Evolutionary conservation across 1,140 invertebrate genomes (phyloP).

Genomic region (Drosophila triauraria): DNA sequence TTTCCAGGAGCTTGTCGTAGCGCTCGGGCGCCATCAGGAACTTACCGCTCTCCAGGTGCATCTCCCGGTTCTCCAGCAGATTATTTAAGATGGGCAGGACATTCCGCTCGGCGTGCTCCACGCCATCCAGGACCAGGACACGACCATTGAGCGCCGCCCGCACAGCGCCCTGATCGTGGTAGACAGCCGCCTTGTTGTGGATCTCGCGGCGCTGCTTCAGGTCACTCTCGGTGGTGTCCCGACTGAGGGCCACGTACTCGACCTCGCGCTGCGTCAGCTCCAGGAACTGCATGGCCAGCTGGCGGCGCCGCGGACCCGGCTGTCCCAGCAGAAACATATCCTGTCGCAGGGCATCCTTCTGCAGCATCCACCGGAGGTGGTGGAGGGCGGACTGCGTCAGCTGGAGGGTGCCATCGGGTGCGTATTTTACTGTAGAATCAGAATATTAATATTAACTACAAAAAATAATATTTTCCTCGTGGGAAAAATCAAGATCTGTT

Average conservation of each 20-base stretch:
- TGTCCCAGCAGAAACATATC: conserved; percentile 98
- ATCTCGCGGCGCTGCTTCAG: conserved; percentile 98
- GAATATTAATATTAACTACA: neutral
- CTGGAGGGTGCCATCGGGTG: conserved; percentile 84
- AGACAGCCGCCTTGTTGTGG: conserved; percentile 92
- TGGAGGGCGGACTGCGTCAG: conserved; percentile 91
- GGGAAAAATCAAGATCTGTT: conserved; percentile 23
- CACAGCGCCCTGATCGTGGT: conserved; percentile 98
- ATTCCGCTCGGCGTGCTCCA: conserved; percentile 99
- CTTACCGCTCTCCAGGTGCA: conserved; percentile 98
- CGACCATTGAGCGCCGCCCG: conserved; percentile 95
- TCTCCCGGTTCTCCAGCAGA: conserved; percentile 98
- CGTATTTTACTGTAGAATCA: conserved; percentile 85
- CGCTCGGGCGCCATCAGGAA: conserved; percentile 94
- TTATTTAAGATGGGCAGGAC: conserved; percentile 99
- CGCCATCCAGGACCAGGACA: conserved; percentile 97
- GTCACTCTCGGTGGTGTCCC: conserved; percentile 98
- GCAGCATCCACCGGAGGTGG: conserved; percentile 97
- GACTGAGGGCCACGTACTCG: conserved; percentile 96
- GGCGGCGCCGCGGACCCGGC: conserved; percentile 91
- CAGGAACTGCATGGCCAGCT: conserved; percentile 94
- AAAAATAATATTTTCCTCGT: conserved; percentile 2
- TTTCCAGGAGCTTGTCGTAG: conserved; percentile 96
- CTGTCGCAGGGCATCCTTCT: conserved; percentile 96
- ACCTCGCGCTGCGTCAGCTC: conserved; percentile 95